Base-by-base conservation (phyloP, 2,888 invertebrate species). In the Diogma glabrata region DNA sequence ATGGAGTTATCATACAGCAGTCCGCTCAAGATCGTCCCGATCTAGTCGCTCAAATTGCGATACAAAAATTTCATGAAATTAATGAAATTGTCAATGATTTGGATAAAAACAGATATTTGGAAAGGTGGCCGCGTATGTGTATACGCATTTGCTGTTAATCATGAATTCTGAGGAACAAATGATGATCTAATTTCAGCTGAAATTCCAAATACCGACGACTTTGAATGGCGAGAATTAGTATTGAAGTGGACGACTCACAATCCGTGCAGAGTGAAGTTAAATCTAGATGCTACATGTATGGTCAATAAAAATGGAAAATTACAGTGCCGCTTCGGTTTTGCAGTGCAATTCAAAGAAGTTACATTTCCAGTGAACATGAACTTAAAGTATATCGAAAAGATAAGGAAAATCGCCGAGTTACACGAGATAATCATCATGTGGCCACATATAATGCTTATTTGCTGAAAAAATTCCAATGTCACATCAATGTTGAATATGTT, bases 41-140 rank as follows among this genome's bases (percentile, higher is more conserved):
- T 33, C 33, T 33, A 12, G 33, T 33, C 33, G 33, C 33, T 33
- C 33, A 14, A 33, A 33, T 33, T 33, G 33, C 33, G 33, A 33
- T n/a, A 33, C 33, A 33, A 33, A 33, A 33, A 33, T 33, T 33
- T 33, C 4, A 33, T 33, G 33, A 33, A 33, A 33, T 33, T 33
- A 10, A 33, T 33, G 33, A 33, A 33, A 33, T 33, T 33, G 14
- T 33, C 33, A 33, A 33, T 33, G 33, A 33, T 33, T 36, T 5
- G 14, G 9, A 7, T 17, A 36, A 36, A 36, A 36, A 9, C 36
- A 36, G 36, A 36, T 36, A 36, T 36, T 36, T 36, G 36, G 36
- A 36, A 36, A 36, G 36, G 36, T 36, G 36, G 36, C 33, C 33
- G 33, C 36, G 17, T 36, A 14, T 36, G 36, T 36, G 16, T 36